Base-by-base conservation (phyloP, 2,888 invertebrate genomes). In the Xylocampa areola region DNA sequence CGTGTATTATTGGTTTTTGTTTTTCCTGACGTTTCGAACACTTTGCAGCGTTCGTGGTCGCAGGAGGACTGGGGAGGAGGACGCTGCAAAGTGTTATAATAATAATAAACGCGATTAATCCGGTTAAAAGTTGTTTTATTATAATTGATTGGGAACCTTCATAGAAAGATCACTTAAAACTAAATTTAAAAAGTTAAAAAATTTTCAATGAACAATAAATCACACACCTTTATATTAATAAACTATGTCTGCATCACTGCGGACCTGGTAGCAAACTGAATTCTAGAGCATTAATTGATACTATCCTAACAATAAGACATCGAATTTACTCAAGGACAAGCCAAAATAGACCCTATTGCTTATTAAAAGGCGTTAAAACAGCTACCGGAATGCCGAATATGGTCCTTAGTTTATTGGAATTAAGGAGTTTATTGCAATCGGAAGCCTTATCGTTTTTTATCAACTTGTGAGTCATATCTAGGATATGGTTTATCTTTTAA, bases 191-290 rank as follows among this genome's bases (percentile, higher is more conserved):
- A n/a, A n/a, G n/a, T n/a, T n/a, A 13, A 32, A 29, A 2, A 33
- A 45, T 29, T 37, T 41, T 23, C n/a, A 36, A 41, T 45, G 23
- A 0, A 13, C 8, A 36, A 64, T 13, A 5, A 2, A 39, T 0
- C n/a, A 63, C 57, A 48, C 39, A 68, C 70, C 64, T 68, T 48
- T 52, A 6, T 33, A 30, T 48, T 33, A 40, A 39, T 40, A 8
- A 27, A 19, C 44, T 29, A 39, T 44, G 73, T 60, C 74, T 65
- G 62, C 66, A 70, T 76, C 74, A 76, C 73, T 54, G 23, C 80
- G 73, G 67, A 45, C 67, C 75, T 75, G 61, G 53, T 70, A 71
- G 45, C 71, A 67, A 71, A 87, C 85, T 86, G 80, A 64, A 55
- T 27, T 70, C 64, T 73, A 76, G 72, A 73, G 27, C 48, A 41